Conservation (phyloP, 2,888 invertebrate species). For the Branchinecta sandiegonensis region DNA sequence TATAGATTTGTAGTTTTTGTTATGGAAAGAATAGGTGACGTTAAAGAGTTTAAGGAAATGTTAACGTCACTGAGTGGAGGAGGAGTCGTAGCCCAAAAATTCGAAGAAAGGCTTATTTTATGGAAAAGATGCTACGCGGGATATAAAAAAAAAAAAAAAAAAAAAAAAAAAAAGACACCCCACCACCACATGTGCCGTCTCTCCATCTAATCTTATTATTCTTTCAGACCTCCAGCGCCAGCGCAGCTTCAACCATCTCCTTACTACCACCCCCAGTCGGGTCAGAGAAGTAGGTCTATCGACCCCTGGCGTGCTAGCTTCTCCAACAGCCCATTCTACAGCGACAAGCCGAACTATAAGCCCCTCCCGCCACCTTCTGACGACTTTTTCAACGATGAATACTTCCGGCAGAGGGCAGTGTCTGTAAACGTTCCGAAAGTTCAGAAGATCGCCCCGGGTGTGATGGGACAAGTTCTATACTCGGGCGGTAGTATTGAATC, state of each 20-base stretch:
- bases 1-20: too few relatives aligned
- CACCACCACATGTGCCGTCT: too few relatives aligned
- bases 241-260: not conserved
- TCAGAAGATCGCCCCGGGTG: slow-evolving; percentile 2
- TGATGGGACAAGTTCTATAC: slow-evolving; percentile 8
- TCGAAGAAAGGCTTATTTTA: too few relatives aligned
- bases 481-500: slow-evolving; percentile 1
- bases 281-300: not conserved
- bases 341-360: not conserved
- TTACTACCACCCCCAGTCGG: slow-evolving; percentile 2
- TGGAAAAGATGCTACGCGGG: too few relatives aligned
- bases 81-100: too few relatives aligned
- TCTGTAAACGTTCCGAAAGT: slow-evolving; percentile 8
- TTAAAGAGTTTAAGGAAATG: too few relatives aligned
- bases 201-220: too few relatives aligned
- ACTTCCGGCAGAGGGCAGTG: not conserved
- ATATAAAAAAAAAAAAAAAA: too few relatives aligned
- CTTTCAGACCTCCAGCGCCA: not conserved
- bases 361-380: not conserved
- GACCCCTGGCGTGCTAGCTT: not conserved
- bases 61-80: too few relatives aligned
- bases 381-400: not conserved
- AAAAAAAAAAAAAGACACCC: too few relatives aligned
- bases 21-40: too few relatives aligned
- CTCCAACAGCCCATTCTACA: not conserved